Evolutionary conservation across 2,797 vertebrate genomes (phyloP), one percentile per base, ranked within the genome.

Genomic region (Typhlichthys eigenmanni): DNA sequence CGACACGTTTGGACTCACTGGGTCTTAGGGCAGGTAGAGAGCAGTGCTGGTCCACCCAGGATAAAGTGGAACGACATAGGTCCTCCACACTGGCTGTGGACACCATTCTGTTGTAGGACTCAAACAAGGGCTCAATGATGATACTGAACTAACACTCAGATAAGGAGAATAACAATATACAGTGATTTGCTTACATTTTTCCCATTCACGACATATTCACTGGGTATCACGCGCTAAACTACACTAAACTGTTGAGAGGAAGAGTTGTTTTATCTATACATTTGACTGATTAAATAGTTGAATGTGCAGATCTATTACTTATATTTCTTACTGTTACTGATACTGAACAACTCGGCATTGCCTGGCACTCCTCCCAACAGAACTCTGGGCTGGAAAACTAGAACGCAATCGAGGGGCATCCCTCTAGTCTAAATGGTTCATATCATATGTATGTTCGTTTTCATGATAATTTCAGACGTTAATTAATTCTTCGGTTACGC

Each of bases 41-140:
- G 69, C 98, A 99, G 88, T 97, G 93, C 66, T 97, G 96, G 63
- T 99, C 96, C 90, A 99, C 81, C 98, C 98, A 99, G 74, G 94
- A 89, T 0, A 99, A 86, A 0, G 96, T 95, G 2, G 96, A 96
- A 51, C 93, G 92, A n/a, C 92, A 95, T 75, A 99, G 90, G 72
- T 95, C 96, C 53, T 97, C 94, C 74, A 95, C 76, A 64, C 94
- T 98, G 69, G 94, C 91, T 0, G 96, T 98, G 75, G 98, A 99
- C 71, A 99, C 97, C 96, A 97, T 97, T 13, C 93, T 90, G 0
- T 98, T 98, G 80, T 96, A 99, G 32, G 97, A 97, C 85, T 99
- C 98, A 0, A 99, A 99, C 69, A 99, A 89, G 0, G 98, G 98
- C 66, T 95, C 93, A 52, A 99, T 95, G 84, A 99, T 94, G 75